A percentile compares a stretch with the other conserved stretches of the same genome.
Evolutionary conservation across 2,888 invertebrate genomes (phyloP).

Genomic region (Caenorhabditis panamensis): DNA sequence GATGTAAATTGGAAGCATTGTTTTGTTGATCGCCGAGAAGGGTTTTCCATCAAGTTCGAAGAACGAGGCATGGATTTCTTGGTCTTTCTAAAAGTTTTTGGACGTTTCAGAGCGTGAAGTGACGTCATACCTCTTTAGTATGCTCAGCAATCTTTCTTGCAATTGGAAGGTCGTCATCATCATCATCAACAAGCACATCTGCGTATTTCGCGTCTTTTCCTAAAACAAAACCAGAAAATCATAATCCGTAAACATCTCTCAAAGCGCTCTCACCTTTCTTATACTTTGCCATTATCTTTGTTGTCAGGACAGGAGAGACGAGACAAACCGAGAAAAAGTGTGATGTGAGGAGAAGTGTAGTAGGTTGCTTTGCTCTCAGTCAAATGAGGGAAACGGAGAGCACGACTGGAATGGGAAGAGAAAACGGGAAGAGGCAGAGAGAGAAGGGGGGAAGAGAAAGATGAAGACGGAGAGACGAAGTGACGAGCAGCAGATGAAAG

Average conservation of each 20-base stretch:
- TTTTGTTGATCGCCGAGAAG: constrained; percentile 72
- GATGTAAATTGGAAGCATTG: constrained; percentile 74
- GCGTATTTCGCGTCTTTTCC: constrained; percentile 76
- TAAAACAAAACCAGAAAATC: constrained; percentile 35
- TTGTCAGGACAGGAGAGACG: background rate
- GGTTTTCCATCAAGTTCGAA: constrained; percentile 76
- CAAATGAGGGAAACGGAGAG: constrained; percentile 12
- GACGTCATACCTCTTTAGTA: constrained; percentile 67
- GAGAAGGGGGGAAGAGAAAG: constrained; percentile 27
- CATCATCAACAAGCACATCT: constrained; percentile 69
- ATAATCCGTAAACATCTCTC: background rate
- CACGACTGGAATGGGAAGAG: constrained; percentile 43
- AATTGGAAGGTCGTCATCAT: constrained; percentile 61
- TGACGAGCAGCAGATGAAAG: constrained; percentile 39
- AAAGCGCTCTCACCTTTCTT: constrained; percentile 65
- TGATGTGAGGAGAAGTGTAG: constrained; percentile 7
- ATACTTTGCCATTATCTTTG: constrained; percentile 69
- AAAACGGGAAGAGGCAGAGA: constrained; percentile 11
- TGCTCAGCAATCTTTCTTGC: constrained; percentile 69
- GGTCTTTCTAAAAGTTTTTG: constrained; percentile 62
- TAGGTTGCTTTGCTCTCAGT: constrained; percentile 14
- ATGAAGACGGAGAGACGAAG: constrained; percentile 41
- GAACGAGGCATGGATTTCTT: constrained; percentile 65
- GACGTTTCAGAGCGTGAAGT: background rate
- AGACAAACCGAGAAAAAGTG: constrained; percentile 19